Base-by-base conservation (phyloP, 2,113 vertebrate genomes). In the Baryphthengus martii region DNA sequence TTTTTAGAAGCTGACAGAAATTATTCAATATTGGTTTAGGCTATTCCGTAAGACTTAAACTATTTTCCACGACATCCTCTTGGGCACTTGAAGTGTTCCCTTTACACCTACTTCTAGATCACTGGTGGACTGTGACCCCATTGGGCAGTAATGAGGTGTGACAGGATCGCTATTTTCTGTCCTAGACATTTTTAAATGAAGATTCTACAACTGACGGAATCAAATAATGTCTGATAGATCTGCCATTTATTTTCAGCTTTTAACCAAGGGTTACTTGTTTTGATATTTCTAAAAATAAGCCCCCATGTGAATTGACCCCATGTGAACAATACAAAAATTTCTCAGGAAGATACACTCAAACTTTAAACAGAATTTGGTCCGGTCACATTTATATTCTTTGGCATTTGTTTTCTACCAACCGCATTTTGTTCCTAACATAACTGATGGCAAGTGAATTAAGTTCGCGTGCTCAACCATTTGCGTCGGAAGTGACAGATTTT, bases 401-500 rank as follows among this genome's bases (percentile, higher is more conserved):
- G 37, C 2, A 0, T 85, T 91, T 91, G n/a, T 68, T 92, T 93
- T 62, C 62, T 65, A 73, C 44, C n/a, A 85, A 37, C 21, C 28
- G 11, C 40, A 11, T 95, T 93, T 94, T 80, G 50, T 17, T 88
- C 37, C 67, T 75, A 76, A 50, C 29, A 28, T 77, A 94, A 82
- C 58, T 35, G 63, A 90, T 77, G 58, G 85, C 55, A 42, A 85
- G 47, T 58, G 88, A 91, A 95, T 82, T 88, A 83, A 91, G 78
- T 94, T 96, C 85, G 66, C 50, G 62, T 66, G 85, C 80, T 85
- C 49, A 63, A 42, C 58, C 11, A 76, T 79, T 97, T 85, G 37
- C 71, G 77, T 88, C 2, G 39, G 94, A 96, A 96, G 67, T 88
- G 91, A 74, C 85, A 73, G 83, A 95, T 95, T 96, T 96, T 94